Conservation (phyloP, 2,888 invertebrate genomes). For the Callosobruchus maculatus region DNA sequence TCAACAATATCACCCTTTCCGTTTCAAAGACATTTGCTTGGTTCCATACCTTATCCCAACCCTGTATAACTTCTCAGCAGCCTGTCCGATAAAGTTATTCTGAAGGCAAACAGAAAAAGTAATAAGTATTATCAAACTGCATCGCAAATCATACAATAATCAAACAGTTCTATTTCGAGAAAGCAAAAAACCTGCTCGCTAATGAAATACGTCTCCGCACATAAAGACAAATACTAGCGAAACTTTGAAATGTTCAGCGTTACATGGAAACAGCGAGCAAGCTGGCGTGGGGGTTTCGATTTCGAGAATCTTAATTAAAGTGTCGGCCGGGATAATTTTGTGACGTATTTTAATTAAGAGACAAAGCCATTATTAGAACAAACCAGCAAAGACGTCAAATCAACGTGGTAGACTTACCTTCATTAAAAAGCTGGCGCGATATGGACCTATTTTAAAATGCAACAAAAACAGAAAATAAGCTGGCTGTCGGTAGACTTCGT, state of each 20-base stretch:
- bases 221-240: neutral
- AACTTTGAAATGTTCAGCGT: neutral
- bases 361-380: neutral
- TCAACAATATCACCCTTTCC: too few species aligned
- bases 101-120: too few species aligned
- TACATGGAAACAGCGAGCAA: neutral
- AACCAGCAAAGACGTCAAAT: neutral
- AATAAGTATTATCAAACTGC: neutral
- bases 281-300: neutral
- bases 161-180: neutral
- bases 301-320: neutral
- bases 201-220: neutral
- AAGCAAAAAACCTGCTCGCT: neutral
- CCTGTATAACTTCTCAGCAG: too few species aligned
- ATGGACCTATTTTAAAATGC: neutral
- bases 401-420: neutral
- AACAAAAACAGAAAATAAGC: neutral
- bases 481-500: neutral
- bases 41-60: too few species aligned
- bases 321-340: neutral
- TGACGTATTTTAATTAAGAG: neutral
- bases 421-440: neutral
- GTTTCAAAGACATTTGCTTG: too few species aligned
- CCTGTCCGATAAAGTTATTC: too few species aligned
- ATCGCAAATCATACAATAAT: neutral